These are phyloP conservation scores for Tillus elongatus DNA, from an alignment of 2,888 invertebrate species.

Conservation along the genomic window DNA sequence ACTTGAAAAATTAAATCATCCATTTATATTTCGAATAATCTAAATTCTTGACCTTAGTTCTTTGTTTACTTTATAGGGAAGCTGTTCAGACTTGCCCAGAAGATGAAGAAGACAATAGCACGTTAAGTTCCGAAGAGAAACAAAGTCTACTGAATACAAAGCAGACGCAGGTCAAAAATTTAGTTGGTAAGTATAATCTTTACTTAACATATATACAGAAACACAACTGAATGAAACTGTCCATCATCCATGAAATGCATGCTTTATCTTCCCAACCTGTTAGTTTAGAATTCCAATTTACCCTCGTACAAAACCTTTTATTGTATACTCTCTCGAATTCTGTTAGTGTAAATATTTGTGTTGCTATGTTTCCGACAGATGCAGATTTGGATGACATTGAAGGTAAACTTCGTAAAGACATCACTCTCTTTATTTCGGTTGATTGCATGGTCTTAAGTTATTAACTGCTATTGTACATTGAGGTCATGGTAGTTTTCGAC, in stretches of 20 bases:
- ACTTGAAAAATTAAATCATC: no score
- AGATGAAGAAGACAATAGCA: constrained; percentile 63
- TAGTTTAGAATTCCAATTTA: no score
- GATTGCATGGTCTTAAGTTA: no score
- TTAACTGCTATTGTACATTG: no score
- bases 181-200: constrained; percentile 66
- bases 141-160: constrained; percentile 67
- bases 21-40: no score
- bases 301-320: no score
- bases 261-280: no score
- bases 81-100: constrained; percentile 82
- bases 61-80: constrained; percentile 44
- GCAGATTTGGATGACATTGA: constrained; percentile 42
- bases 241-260: no score
- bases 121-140: constrained; percentile 67
- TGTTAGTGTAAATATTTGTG: constrained; percentile 30
- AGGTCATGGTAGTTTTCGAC: no score
- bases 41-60: no score
- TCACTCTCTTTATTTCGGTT: not conserved
- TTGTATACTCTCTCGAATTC: no score
- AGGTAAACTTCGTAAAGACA: constrained; percentile 35
- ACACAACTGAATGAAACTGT: no score
- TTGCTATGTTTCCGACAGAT: constrained; percentile 28
- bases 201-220: not conserved
- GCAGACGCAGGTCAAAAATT: constrained; percentile 68